phyloP scores from a whole-genome alignment of 2,888 invertebrate species.

The Eretmocerus hayati region DNA sequence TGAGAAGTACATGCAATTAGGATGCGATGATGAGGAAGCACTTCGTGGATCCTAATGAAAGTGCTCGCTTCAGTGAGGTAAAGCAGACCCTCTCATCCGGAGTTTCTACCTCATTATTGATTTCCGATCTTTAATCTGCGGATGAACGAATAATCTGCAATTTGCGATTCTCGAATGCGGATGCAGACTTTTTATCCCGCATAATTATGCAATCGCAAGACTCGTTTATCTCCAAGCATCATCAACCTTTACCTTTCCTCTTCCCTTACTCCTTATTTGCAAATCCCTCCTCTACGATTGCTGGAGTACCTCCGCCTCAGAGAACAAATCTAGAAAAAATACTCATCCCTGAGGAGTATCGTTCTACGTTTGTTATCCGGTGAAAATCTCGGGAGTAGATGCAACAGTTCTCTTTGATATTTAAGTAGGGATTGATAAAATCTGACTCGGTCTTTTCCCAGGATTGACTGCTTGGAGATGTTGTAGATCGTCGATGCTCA shows the following conservation, averaged over 20 bases:
- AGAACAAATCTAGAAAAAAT: no score
- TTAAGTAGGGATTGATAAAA: no score
- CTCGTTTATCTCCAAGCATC: neutral
- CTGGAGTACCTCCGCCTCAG: no score
- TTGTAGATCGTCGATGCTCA: no score
- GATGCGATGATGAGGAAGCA: constrained; percentile 27
- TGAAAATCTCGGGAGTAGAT: no score
- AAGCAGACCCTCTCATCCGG: neutral
- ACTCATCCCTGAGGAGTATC: no score
- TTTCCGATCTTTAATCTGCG: constrained; percentile 30
- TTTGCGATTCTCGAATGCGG: neutral
- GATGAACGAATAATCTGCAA: constrained; percentile 12
- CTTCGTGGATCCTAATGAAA: constrained; percentile 28
- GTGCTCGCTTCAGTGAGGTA: constrained; percentile 16
- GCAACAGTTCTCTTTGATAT: no score
- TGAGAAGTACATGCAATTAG: constrained; percentile 29
- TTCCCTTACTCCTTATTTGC: constrained; percentile 3
- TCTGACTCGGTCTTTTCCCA: no score
- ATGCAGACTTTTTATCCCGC: constrained; percentile 4
- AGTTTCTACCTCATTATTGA: constrained; percentile 26
- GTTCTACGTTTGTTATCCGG: no score
- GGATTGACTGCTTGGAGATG: no score
- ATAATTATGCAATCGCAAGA: constrained; percentile 5
- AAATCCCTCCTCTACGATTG: neutral
- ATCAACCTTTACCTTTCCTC: constrained; percentile 8